Evolutionary conservation across 2,797 vertebrate genomes (phyloP).

Genomic region (Pteronotus mesoamericanus): DNA sequence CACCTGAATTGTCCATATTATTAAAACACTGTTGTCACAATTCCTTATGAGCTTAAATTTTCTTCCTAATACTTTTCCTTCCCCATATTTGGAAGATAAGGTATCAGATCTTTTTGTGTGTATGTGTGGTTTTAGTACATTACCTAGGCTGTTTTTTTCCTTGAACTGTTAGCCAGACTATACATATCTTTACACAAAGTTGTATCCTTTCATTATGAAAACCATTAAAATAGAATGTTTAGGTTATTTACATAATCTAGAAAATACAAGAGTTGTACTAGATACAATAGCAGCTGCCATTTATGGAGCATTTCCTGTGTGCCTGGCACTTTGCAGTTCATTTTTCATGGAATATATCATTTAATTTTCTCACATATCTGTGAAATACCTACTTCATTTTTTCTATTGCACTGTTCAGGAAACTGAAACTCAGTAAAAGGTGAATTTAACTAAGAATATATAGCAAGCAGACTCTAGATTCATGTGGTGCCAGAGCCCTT

Average conservation of each 20-base stretch:
- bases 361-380: not conserved
- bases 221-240: not conserved
- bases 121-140: not conserved
- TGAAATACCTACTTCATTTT: not conserved
- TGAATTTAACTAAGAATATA: not conserved
- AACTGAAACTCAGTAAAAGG: not conserved
- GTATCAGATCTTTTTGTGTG: not conserved
- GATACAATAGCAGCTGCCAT: not conserved
- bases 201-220: slow-evolving; percentile 3
- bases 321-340: not conserved
- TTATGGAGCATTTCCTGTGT: not conserved
- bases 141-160: not conserved
- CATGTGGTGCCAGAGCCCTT: not conserved
- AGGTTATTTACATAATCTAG: not conserved
- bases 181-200: not conserved
- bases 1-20: not conserved
- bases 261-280: not conserved
- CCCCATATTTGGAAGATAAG: not conserved
- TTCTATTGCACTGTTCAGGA: not conserved
- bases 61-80: not conserved
- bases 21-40: not conserved
- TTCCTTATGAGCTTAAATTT: not conserved
- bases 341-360: not conserved
- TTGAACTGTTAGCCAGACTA: not conserved
- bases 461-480: not conserved